Evolutionary conservation across 1,140 invertebrate genomes (phyloP).

Genomic region (Brachionus rotundiformis): DNA sequence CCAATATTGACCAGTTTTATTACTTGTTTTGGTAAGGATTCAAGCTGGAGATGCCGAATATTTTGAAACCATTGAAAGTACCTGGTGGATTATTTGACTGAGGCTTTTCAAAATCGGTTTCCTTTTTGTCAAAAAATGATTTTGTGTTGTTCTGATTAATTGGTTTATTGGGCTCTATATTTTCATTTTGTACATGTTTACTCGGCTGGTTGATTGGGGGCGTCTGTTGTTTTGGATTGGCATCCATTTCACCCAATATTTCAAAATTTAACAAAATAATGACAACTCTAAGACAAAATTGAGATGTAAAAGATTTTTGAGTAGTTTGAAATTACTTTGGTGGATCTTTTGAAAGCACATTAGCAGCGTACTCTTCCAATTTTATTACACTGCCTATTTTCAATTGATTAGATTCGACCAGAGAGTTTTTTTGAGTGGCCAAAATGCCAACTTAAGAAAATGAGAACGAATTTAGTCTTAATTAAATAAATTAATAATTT

Average conservation of each 20-base stretch:
- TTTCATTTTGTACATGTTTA: constrained; percentile 46
- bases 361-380: constrained; percentile 44
- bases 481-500: background rate
- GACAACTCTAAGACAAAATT: background rate
- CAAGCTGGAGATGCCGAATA: constrained; percentile 41
- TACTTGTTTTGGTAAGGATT: constrained; percentile 52
- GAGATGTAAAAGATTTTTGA: background rate
- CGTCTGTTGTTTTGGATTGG: background rate
- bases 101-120: constrained; percentile 22
- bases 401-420: constrained; percentile 39
- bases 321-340: constrained; percentile 28
- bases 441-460: constrained; percentile 38
- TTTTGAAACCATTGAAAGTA: constrained; percentile 48
- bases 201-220: background rate
- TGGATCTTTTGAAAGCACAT: constrained; percentile 49
- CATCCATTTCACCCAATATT: constrained; percentile 41
- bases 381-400: constrained; percentile 45
- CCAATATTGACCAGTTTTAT: background rate
- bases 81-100: background rate
- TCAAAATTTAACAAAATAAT: constrained; percentile 51
- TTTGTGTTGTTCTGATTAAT: background rate
- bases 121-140: constrained; percentile 31
- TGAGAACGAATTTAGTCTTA: background rate
- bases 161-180: constrained; percentile 48
- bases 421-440: constrained; percentile 31